Evolutionary conservation across 2,113 vertebrate species (phyloP), one percentile per base, ranked within the genome.

Genomic region (Fulmarus glacialis): DNA sequence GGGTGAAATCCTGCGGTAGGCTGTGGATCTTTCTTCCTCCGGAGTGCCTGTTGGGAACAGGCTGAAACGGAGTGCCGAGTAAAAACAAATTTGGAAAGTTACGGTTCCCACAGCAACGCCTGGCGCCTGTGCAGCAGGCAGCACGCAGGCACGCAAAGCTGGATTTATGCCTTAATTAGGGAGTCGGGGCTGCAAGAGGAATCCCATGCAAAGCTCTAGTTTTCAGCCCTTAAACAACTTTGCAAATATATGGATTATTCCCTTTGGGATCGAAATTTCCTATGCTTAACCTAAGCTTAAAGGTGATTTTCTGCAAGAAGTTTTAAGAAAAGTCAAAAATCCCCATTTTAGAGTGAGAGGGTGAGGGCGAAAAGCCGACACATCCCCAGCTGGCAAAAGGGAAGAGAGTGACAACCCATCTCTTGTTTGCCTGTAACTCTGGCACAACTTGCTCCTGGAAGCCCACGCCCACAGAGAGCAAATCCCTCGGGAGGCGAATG

Each of bases 41-140:
- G 4, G 74, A 47, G 36, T 6, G 84, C 62, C 87, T 90, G 43
- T 53, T 74, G 84, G 96, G 89, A 94, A 79, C 6, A 47, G 55
- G 34, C 63, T 67, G 72, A 71, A 58, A 89, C 16, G 17, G 62
- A 77, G 85, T 6, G 34, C 27, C 3, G 34, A 87, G 77, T 17
- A 23, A 32, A 93, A 86, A 86, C 73, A 88, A 83, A 93, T 85
- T 87, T 30, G 52, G 66, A 22, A 96, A 95, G 75, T 73, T 92
- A 59, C 20, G 18, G 96, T 96, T 97, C 93, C 96, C 95, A 94
- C 95, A 84, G 97, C 95, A 96, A 95, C 66, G 34, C 70, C 82
- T 40, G 81, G 73, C 4, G 86, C 79, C n/a, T 40, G 79, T 45
- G 42, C 62, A 87, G 95, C 59, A 71, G 40, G 52, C 67, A 74